Base-by-base conservation (phyloP, 2,888 invertebrate genomes). In the Reticulitermes lucifugus region DNA sequence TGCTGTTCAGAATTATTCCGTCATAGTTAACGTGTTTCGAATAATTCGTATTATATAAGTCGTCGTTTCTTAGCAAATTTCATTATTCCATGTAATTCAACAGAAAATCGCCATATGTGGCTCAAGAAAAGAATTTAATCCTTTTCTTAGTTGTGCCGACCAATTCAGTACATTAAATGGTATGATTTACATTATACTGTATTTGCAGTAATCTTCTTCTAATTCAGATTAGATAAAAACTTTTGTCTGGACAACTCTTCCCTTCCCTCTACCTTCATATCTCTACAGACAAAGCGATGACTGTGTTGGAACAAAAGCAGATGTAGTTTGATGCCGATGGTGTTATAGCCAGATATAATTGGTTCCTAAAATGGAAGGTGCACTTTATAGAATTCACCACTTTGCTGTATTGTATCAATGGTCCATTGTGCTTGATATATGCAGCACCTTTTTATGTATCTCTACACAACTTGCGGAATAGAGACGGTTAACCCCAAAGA, bases 361-460 rank as follows among this genome's bases (percentile, higher is more conserved):
- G 73, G 73, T 73, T 73, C 25, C 41, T 73, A 41, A 73, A 73
- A 73, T 73, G 73, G 41, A 3, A 35, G 41, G 41, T 73, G 73
- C 41, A 73, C 41, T 73, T 73, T 41, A 65, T 9, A 41, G 73
- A 73, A 73, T 18, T 2, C 41, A 41, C 25, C 25, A 73, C 71
- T 9, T 73, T 41, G 41, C 41, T 73, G 41, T 73, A 12, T 73
- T 41, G 3, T 65, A 4, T n/a, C 25, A 65, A 65, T 65, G 1
- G 65, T 65, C 65, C 65, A 65, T 65, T 65, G 0, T 65, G 12
- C 65, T 65, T 65, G 65, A 65, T 65, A 6, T 65, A 65, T n/a
- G 25, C n/a, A 65, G n/a, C 25, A 25, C 3, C n/a, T 65, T 65
- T 6, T n/a, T 65, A 65, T n/a, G 25, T n/a, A 65, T 65, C 2